Percentiles rank a stretch among this genome's conserved stretches.
Conservation (phyloP, 2,113 vertebrate species). For the Oryctolagus cuniculus region mOryCun1.1 NC_091445.1:84291001-84291500, state of each 20-base stretch:
- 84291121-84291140: background rate
- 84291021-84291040: background rate
- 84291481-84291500: background rate
- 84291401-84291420: background rate
- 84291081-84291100: conserved; percentile 53
- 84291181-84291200: fast-evolving
- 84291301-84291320: background rate
- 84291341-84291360: background rate
- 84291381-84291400: background rate
- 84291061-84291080: background rate
- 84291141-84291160: conserved; percentile 3
- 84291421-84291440: background rate
- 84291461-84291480: background rate
- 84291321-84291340: background rate
- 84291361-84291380: background rate
- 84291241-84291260: background rate
- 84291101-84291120: background rate
- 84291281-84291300: background rate
- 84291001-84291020: conserved; percentile 17
- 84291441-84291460: background rate
- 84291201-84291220: background rate
- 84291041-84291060: background rate
- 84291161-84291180: background rate
- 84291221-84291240: background rate
- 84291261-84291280: background rate